phyloP scores from a whole-genome alignment of 2,113 vertebrate genomes.

The Axis porcinus region DNA sequence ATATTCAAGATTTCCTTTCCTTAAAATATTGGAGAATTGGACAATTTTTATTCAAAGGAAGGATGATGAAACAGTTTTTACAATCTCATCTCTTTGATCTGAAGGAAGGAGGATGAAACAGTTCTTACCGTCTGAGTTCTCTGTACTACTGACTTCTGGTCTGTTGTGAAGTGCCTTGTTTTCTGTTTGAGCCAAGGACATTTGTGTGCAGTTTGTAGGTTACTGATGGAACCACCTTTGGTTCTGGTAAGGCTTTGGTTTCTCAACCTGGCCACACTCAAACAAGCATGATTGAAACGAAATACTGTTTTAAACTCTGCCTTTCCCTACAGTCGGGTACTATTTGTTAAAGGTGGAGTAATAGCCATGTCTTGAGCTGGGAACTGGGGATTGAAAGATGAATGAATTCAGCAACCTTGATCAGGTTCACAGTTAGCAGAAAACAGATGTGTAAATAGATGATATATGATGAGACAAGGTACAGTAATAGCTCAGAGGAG shows the following conservation, averaged over 20 bases:
- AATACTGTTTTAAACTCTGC: neutral
- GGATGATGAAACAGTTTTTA: neutral
- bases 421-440: neutral
- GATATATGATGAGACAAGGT: neutral
- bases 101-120: neutral
- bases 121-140: neutral
- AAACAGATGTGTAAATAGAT: neutral
- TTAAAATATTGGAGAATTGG: neutral
- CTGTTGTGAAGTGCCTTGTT: neutral
- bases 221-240: neutral
- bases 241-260: neutral
- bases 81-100: neutral
- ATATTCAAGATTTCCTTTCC: neutral
- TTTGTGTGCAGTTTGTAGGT: neutral
- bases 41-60: neutral
- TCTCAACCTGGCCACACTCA: neutral
- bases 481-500: neutral
- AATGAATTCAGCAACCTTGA: neutral
- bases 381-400: neutral
- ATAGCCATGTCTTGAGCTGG: neutral
- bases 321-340: neutral
- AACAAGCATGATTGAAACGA: neutral
- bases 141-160: neutral
- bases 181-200: neutral
- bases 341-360: neutral